Percentiles rank a stretch among this genome's conserved stretches.
Conservation (phyloP, 2,797 vertebrate species). For the Clamator glandarius region DNA sequence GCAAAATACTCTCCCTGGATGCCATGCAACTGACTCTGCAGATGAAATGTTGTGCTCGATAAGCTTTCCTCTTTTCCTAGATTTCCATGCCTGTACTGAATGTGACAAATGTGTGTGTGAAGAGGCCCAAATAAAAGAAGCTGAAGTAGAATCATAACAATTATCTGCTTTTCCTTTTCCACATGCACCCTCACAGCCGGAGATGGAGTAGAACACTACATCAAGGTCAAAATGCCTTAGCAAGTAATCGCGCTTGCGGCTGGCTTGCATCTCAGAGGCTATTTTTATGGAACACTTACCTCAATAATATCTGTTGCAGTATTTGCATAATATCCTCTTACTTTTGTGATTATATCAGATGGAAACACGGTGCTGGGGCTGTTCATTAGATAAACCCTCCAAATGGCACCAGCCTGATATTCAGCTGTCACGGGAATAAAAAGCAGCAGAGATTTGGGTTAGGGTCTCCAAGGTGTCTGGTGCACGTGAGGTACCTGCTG, state of each 20-base stretch:
- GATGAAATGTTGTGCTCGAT: background rate
- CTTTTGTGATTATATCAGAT: constrained; percentile 78
- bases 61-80: background rate
- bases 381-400: constrained; percentile 81
- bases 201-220: background rate
- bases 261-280: background rate
- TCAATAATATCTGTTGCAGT: constrained; percentile 82
- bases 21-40: background rate
- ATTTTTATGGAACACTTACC: constrained; percentile 73
- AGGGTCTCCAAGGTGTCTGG: background rate
- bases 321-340: constrained; percentile 81
- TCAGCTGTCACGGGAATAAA: constrained; percentile 36
- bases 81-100: background rate
- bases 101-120: background rate
- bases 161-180: background rate
- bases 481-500: background rate
- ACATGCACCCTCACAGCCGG: background rate
- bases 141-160: background rate
- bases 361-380: constrained; percentile 78
- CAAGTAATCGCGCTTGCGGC: background rate
- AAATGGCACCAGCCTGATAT: constrained; percentile 81
- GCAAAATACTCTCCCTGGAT: background rate
- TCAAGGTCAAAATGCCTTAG: background rate
- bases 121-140: background rate
- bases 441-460: background rate